phyloP scores from a whole-genome alignment of 2,888 invertebrate species.

The Paralinhomoeus sp. region DNA sequence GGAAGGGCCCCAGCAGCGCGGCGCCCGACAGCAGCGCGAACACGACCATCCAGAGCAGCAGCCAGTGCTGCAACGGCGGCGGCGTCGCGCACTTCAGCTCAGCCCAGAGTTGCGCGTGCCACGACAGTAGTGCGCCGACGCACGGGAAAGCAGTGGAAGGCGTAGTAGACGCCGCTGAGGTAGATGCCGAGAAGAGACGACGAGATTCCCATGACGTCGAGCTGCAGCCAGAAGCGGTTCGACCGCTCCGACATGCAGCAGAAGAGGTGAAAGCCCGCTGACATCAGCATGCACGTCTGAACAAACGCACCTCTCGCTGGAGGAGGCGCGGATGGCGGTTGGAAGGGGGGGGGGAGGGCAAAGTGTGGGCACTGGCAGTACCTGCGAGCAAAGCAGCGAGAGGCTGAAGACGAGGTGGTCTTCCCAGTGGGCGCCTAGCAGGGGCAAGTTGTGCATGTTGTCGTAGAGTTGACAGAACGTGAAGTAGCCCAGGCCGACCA shows the following conservation, averaged over 20 bases:
- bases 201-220: constrained; percentile 77
- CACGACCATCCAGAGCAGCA: constrained; percentile 25
- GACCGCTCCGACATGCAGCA: constrained; percentile 68
- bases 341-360: no score
- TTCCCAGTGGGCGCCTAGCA: constrained; percentile 46
- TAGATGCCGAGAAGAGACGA: constrained; percentile 76
- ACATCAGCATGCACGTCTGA: constrained; percentile 72
- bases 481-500: constrained; percentile 42
- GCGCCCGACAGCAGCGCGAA: constrained; percentile 16
- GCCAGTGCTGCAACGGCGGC: constrained; percentile 21
- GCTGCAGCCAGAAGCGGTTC: constrained; percentile 59
- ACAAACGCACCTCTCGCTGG: neutral
- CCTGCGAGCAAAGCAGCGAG: constrained; percentile 64
- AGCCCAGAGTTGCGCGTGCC: neutral
- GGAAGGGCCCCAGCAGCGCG: constrained; percentile 6
- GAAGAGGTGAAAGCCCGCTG: constrained; percentile 77
- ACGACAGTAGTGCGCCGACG: neutral
- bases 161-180: constrained; percentile 80
- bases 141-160: constrained; percentile 62
- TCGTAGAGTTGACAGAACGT: constrained; percentile 60
- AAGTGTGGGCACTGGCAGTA: constrained; percentile 27
- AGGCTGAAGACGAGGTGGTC: constrained; percentile 65
- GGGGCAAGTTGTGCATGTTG: constrained; percentile 35
- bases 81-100: no score
- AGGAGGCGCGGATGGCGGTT: no score